Percentiles rank a stretch among this genome's conserved stretches.
These are phyloP conservation scores for Actinemys pallida DNA, from an alignment of 2,113 vertebrate genomes.

Conservation along the genomic window DNA sequence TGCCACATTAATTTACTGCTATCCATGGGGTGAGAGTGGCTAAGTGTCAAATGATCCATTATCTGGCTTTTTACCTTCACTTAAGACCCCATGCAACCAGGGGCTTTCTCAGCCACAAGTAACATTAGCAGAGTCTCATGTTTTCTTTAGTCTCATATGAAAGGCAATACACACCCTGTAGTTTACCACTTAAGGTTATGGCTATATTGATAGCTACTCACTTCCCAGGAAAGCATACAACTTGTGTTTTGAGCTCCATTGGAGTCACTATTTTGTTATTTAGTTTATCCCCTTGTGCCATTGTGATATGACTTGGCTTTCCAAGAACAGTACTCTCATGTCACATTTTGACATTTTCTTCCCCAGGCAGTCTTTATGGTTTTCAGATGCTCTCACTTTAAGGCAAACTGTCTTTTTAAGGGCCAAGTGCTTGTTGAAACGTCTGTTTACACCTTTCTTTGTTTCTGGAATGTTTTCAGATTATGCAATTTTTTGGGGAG, in stretches of 20 bases:
- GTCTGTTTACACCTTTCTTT: conserved; percentile 53
- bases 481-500: neutral
- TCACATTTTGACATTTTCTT: conserved; percentile 40
- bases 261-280: neutral
- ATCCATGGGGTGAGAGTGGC: neutral
- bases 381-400: conserved; percentile 52
- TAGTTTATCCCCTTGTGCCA: neutral
- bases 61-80: neutral
- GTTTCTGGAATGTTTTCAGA: neutral
- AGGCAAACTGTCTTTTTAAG: conserved; percentile 37
- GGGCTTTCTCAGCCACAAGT: neutral
- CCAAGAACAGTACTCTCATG: neutral
- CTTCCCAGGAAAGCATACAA: neutral
- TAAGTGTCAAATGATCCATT: neutral
- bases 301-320: conserved; percentile 24
- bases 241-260: neutral
- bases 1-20: neutral
- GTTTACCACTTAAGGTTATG: neutral
- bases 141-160: conserved; percentile 38
- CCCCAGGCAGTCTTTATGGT: conserved; percentile 16
- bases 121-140: neutral
- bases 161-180: neutral
- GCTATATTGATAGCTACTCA: neutral
- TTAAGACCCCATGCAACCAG: neutral
- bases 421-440: conserved; percentile 18